Conservation (phyloP, 1,140 invertebrate genomes). For the Ridgeia piscesae region DNA sequence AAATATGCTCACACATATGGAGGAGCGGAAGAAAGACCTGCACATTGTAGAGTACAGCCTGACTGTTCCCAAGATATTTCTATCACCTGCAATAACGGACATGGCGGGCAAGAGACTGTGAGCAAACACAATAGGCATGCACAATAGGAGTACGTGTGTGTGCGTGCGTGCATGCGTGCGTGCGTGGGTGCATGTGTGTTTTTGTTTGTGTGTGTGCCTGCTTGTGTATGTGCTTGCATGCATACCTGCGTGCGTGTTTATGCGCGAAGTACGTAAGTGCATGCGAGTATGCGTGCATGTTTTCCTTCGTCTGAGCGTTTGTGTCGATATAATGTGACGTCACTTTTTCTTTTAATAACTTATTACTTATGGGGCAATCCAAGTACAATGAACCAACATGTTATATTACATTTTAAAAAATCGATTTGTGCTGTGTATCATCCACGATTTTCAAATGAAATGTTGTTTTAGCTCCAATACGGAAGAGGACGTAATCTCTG, state of each 20-base stretch:
- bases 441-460: neutral
- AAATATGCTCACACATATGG: neutral
- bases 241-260: neutral
- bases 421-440: too few relatives aligned
- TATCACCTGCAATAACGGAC: neutral
- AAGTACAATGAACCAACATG: neutral
- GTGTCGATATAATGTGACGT: too few relatives aligned
- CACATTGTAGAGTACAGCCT: neutral
- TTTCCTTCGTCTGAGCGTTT: neutral
- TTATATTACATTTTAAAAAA: too few relatives aligned
- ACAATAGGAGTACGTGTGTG: neutral
- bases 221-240: neutral
- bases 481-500: neutral
- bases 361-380: neutral
- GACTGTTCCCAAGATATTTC: neutral
- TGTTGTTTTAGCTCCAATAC: neutral
- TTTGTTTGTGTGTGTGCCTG: neutral
- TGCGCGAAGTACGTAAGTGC: neutral
- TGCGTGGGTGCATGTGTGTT: neutral
- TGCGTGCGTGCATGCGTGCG: neutral
- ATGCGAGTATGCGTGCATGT: constrained; percentile 6
- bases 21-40: neutral
- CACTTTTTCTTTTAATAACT: too few relatives aligned
- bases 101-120: neutral
- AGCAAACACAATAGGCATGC: neutral